Base-by-base conservation (phyloP, 2,113 vertebrate species). In the Cottus gobio region DNA sequence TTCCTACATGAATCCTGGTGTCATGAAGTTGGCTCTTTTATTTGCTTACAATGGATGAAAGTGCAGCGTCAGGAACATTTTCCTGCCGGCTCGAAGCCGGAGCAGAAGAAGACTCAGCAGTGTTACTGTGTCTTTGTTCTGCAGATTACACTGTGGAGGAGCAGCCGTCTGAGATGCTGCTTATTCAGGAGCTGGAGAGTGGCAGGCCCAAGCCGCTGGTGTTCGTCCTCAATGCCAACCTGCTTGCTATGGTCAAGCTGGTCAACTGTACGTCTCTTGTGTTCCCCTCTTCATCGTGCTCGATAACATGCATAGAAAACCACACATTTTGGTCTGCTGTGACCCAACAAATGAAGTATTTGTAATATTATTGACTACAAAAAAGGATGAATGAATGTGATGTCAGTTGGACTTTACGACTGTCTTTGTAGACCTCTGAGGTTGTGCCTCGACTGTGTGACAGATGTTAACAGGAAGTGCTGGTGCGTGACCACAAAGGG, bases 71-170 rank as follows among this genome's bases (percentile, higher is more conserved):
- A 30, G 13, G 34, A n/a, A 56, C 64, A 24, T 57, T 18, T 9
- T 22, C 15, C 20, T 28, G 39, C 7, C 42, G 31, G 64, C 39
- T 64, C 22, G 16, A 24, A 30, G 42, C 9, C 5, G 4, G 4
- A 44, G 28, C 46, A 16, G 24, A 2, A 52, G n/a, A 22, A 36
- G 26, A 60, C 12, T 5, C 63, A 42, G 8, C 30, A 16, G 44
- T 20, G 36, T 68, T n/a, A 1, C 4, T 65, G 0, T 79, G 5
- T 91, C n/a, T 5, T 54, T 10, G n/a, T 5, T 10, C 16, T 26
- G 8, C 78, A 99, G 98, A 99, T 89, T 99, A 99, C 87, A 97
- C 97, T 10, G 97, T 99, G 90, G 97, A 99, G 91, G 98, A 99
- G 92, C 96, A 95, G 81, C 97, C 97, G 44, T 98, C 97, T 24